phyloP scores from a whole-genome alignment of 92 coral and sea anemone genomes.

The Nematostella vectensis region DNA sequence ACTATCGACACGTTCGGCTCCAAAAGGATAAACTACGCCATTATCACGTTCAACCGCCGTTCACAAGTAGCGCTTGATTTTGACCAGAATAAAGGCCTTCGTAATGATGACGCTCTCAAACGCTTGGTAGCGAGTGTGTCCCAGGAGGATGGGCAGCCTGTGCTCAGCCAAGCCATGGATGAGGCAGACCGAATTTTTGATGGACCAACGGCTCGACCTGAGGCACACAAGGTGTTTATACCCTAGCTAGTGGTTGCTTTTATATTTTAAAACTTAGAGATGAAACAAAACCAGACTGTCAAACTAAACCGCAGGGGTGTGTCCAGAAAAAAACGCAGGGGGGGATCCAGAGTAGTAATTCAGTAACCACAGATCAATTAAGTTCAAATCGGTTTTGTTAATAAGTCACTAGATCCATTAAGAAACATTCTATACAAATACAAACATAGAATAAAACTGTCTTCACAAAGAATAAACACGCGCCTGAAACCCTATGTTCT shows the following conservation, averaged over 20 bases:
- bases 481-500: too few species aligned
- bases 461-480: too few species aligned
- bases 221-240: slow-evolving; percentile 34
- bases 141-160: slow-evolving; percentile 32
- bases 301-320: too few species aligned
- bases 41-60: slow-evolving; percentile 51
- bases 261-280: too few species aligned
- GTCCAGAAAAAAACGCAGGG: too few species aligned
- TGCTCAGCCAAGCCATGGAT: slow-evolving; percentile 46
- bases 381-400: too few species aligned
- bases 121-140: slow-evolving; percentile 18
- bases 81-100: slow-evolving; percentile 28
- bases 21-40: slow-evolving; percentile 55
- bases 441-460: too few species aligned
- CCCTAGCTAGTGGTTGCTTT: background rate
- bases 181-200: slow-evolving; percentile 57
- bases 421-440: too few species aligned
- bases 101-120: slow-evolving; percentile 31
- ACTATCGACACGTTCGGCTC: slow-evolving; percentile 54
- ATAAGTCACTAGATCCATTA: too few species aligned
- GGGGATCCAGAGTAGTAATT: too few species aligned
- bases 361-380: too few species aligned
- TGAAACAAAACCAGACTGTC: too few species aligned
- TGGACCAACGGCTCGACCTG: slow-evolving; percentile 52
- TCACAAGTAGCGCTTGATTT: slow-evolving; percentile 47